Percentiles rank a stretch among this genome's conserved stretches.
These are phyloP conservation scores for Tympanoctomys barrerae DNA, from an alignment of 2,797 vertebrate genomes.

Conservation along the genomic window DNA sequence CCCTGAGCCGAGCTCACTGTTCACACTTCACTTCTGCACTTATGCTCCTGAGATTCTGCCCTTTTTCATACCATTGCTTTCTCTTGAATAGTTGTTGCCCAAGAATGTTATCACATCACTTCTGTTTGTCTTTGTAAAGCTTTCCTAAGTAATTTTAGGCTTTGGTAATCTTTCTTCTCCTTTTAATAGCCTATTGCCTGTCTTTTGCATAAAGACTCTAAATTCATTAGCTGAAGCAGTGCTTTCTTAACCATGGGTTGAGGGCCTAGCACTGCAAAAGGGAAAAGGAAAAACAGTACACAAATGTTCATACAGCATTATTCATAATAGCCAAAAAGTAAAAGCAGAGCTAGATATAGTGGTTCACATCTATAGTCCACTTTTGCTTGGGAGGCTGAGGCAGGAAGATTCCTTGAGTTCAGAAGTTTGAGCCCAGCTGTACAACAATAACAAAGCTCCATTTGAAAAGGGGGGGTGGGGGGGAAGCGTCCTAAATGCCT, in stretches of 20 bases:
- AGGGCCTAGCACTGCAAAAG: background rate
- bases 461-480: background rate
- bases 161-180: conserved; percentile 6
- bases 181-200: conserved; percentile 25
- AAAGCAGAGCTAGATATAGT: background rate
- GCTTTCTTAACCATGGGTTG: background rate
- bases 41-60: background rate
- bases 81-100: background rate
- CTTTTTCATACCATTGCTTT: background rate
- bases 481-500: background rate
- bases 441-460: background rate
- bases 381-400: background rate
- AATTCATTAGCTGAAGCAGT: background rate
- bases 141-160: background rate
- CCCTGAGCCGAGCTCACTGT: background rate
- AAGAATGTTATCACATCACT: background rate
- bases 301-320: background rate
- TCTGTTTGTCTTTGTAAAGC: background rate
- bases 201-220: conserved; percentile 42
- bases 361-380: background rate
- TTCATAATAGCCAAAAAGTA: background rate
- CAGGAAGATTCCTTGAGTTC: background rate
- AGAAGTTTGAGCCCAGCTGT: background rate
- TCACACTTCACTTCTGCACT: background rate
- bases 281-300: background rate